Base-by-base conservation (phyloP, 2,888 invertebrate species). In the Oscheius sp. region DNA sequence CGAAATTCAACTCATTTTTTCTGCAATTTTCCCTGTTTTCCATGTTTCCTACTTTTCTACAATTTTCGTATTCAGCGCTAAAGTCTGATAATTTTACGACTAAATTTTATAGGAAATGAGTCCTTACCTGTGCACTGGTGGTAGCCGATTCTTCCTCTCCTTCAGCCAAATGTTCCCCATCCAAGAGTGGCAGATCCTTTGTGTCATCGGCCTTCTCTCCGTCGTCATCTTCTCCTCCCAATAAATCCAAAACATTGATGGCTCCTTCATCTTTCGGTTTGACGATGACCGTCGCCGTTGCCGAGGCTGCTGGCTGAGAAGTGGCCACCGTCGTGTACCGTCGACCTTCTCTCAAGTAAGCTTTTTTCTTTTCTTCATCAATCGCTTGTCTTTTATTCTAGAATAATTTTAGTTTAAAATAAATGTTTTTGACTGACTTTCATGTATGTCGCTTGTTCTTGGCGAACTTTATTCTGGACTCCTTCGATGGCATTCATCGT, bases 191-290 rank as follows among this genome's bases (percentile, higher is more conserved):
- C 1, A 29, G 27, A 9, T 21, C 45, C n/a, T 45, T 46, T 2
- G 21, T 25, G 21, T 45, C 45, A 18, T 63, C 63, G 2, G 16
- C 25, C 23, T 63, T 43, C 12, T 43, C 13, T 9, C 7, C 27
- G 1, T 43, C 63, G 12, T 63, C 46, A 12, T 63, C 63, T 1
- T 63, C 63, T 18, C 43, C 63, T 5, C 58, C 58, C 25, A 58
- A n/a, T 2, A 58, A 18, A 35, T 58, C 58, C 58, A 58, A 58
- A 29, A 29, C 58, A 27, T 18, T 58, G 46, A 63, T 63, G 9
- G 63, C 43, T 43, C 63, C 63, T 3, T 63, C 63, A 9, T 43
- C 63, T 43, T 21, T 25, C 16, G 46, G 25, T 13, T 49, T 18
- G 21, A 49, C 16, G 13, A 63, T 63, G 13, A 18, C 29, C 59